Percentiles rank a stretch among this genome's conserved stretches.
phyloP scores from a whole-genome alignment of 2,113 vertebrate genomes.

The Catharus bicknelli region DNA sequence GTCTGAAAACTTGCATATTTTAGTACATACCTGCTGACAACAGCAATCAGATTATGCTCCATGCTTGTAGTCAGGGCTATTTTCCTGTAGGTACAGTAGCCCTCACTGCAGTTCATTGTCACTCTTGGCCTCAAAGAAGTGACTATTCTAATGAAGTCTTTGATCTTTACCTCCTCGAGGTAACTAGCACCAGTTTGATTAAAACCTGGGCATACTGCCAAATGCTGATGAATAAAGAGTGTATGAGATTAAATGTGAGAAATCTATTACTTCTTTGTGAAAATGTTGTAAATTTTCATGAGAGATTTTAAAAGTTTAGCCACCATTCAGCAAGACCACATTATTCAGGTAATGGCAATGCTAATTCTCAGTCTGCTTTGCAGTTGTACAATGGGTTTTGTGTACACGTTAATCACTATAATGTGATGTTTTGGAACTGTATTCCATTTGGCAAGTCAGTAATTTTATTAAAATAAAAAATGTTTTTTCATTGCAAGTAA shows the following conservation, averaged over 20 bases:
- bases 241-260: not conserved
- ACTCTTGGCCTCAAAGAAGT: not conserved
- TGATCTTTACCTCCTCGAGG: slow-evolving; percentile 34
- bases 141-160: slow-evolving; percentile 13
- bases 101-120: not conserved
- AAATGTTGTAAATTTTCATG: slow-evolving; percentile 32
- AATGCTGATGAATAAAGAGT: not conserved
- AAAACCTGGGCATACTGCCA: slow-evolving; percentile 15
- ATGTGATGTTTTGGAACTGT: not conserved
- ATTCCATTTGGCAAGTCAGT: not conserved
- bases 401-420: not conserved
- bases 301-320: not conserved
- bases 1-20: not conserved
- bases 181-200: not conserved
- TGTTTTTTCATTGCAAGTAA: not conserved
- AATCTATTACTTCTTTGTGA: not conserved
- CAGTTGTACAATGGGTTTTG: not conserved
- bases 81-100: not conserved
- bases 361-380: not conserved
- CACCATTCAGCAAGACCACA: not conserved
- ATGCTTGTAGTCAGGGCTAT: not conserved
- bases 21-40: not conserved
- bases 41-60: not conserved
- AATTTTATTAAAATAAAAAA: not conserved
- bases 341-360: not conserved